Evolutionary conservation across 2,797 vertebrate species (phyloP), one percentile per base, ranked within the genome.

Genomic region (Petrocephalus sullivani): DNA sequence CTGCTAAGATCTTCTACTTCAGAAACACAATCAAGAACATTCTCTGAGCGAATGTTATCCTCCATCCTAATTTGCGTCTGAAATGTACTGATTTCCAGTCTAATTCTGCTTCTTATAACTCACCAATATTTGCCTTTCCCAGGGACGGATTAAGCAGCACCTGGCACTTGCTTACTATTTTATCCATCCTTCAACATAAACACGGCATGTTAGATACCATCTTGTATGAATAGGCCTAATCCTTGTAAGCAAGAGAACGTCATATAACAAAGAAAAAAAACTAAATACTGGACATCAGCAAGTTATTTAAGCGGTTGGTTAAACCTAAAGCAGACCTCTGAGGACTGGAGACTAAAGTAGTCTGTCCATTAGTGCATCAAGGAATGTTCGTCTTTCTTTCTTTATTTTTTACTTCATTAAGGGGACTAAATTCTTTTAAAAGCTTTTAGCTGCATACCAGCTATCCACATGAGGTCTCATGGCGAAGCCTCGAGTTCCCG

Each of bases 301-400:
- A 46, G 71, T 78, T 41, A 78, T 78, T 78, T 78, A 78, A 78
- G 71, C 46, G 71, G 71, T 41, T 78, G 7, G 71, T 5, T 78
- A 78, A 78, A 78, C 71, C 71, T 78, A 78, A 78, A 78, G 71
- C 71, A 78, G 71, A 78, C 41, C 16, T 78, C 37, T 78, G 71
- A n/a, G 71, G 41, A 78, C 41, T 2, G 37, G 37, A 46, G 6
- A 78, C 16, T 78, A 78, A 46, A 78, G 37, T 78, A 78, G 71
- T 78, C 37, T 78, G 37, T 78, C 71, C 37, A 78, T 78, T 78
- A 78, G 71, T 46, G 46, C 37, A 78, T 46, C 37, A 78, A 78
- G 46, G 37, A 78, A 78, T 46, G 37, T 78, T 41, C 33, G 6
- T 78, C 8, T 41, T 78, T 78, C 9, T 19, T 4, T 41, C 10